Conservation (phyloP, 2,113 vertebrate species). For the Notarius quadriscutis region DNA sequence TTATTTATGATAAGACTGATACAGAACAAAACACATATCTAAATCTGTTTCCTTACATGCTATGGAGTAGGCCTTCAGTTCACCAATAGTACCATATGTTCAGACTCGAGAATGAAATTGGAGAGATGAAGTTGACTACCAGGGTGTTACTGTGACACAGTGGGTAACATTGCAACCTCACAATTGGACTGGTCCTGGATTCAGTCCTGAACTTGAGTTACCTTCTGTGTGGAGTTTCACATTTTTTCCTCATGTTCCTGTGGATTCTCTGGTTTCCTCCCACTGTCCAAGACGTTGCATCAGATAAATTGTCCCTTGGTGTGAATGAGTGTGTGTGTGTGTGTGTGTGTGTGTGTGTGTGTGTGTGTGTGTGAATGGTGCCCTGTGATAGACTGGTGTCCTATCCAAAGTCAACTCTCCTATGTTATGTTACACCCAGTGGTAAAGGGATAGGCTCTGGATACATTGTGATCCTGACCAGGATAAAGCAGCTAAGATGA, state of each 20-base stretch:
- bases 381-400: neutral
- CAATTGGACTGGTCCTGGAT: neutral
- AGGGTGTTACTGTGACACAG: neutral
- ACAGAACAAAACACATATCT: neutral
- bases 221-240: neutral
- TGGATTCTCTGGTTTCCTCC: neutral
- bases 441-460: neutral
- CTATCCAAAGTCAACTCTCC: neutral
- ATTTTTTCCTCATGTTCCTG: constrained; percentile 36
- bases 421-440: neutral
- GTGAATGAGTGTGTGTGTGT: neutral
- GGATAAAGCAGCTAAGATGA: neutral
- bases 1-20: neutral
- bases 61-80: neutral
- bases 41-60: neutral
- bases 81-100: neutral
- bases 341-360: neutral
- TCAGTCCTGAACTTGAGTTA: neutral
- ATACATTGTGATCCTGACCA: neutral
- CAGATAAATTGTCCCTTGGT: neutral
- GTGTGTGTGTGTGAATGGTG: neutral
- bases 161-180: neutral
- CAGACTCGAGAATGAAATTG: neutral
- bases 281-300: neutral
- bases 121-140: neutral